A percentile compares a stretch with the other conserved stretches of the same genome.
Evolutionary conservation across 2,113 vertebrate genomes (phyloP).

Genomic region (Euleptes europaea): DNA sequence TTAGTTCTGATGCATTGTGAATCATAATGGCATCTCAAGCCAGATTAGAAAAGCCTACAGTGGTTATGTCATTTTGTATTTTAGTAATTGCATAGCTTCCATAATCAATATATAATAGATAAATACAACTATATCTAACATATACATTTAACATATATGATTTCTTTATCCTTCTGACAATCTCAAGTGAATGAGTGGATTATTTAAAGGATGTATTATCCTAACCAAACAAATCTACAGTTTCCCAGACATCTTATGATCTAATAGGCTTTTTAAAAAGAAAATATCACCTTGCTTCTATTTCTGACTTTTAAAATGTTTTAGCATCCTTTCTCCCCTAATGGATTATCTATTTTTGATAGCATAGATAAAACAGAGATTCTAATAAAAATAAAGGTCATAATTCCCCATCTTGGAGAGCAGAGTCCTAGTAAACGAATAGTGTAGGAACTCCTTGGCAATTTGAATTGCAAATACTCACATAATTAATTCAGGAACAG

Average conservation of each 20-base stretch:
- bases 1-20: slow-evolving; percentile 30
- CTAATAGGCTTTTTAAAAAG: neutral
- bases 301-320: neutral
- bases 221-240: neutral
- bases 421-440: neutral
- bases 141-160: neutral
- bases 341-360: neutral
- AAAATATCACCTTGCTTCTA: neutral
- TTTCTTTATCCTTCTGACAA: neutral
- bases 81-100: neutral
- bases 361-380: neutral
- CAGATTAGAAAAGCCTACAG: slow-evolving; percentile 25
- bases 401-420: neutral
- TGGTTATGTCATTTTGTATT: slow-evolving; percentile 13
- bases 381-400: neutral
- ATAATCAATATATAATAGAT: neutral
- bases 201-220: neutral
- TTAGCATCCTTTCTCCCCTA: neutral
- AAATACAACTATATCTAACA: neutral
- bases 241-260: neutral
- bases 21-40: neutral
- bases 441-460: neutral
- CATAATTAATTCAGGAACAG: neutral
- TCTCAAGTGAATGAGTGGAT: neutral
- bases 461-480: neutral